These are phyloP conservation scores for Hippolais icterina DNA, from an alignment of 2,113 vertebrate species.

Conservation along the genomic window DNA sequence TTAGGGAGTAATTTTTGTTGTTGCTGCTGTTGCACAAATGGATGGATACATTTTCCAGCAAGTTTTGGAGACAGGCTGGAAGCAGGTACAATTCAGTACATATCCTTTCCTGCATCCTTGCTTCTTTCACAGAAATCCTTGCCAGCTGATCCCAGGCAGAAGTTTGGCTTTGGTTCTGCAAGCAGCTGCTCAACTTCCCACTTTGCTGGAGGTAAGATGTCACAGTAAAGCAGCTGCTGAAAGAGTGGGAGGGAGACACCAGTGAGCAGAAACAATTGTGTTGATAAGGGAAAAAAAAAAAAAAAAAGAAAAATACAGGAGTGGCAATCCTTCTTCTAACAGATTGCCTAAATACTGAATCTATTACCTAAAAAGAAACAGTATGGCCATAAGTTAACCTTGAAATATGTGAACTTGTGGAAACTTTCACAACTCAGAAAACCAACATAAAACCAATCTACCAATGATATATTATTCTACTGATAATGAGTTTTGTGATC, in stretches of 20 bases:
- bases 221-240: constrained; percentile 59
- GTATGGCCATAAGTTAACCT: neutral
- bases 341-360: neutral
- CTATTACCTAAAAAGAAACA: constrained; percentile 11
- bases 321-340: constrained; percentile 1
- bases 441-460: neutral
- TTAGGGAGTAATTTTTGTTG: constrained; percentile 48
- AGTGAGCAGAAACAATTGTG: constrained; percentile 38
- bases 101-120: constrained; percentile 43
- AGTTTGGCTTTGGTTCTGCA: constrained; percentile 50
- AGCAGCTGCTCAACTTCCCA: constrained; percentile 56
- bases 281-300: neutral
- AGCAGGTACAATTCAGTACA: constrained; percentile 54
- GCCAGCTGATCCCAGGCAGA: constrained; percentile 58
- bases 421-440: neutral
- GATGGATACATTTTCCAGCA: constrained; percentile 23
- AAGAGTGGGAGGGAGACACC: constrained; percentile 36
- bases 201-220: constrained; percentile 65
- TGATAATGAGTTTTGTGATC: neutral
- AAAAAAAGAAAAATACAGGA: neutral
- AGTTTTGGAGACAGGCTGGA: constrained; percentile 27
- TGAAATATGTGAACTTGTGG: neutral
- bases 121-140: constrained; percentile 49
- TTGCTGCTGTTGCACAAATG: constrained; percentile 31
- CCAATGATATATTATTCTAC: neutral